These are phyloP conservation scores for Vanessa atalanta DNA, from an alignment of 1,140 invertebrate species.

Conservation along the genomic window DNA sequence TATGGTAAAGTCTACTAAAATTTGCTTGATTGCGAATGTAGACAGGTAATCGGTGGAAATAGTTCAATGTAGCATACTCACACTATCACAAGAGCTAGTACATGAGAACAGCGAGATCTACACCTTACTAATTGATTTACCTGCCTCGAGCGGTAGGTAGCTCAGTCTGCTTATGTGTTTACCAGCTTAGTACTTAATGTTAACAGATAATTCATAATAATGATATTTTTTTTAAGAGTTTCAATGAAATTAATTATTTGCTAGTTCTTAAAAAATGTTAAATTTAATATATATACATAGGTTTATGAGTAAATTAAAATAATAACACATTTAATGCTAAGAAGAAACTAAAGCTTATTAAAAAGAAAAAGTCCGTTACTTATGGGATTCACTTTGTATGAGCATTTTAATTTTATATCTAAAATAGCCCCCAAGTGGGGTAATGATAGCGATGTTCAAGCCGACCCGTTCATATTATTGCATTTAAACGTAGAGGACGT, in stretches of 20 bases:
- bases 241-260: neutral
- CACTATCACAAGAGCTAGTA: conserved; percentile 9
- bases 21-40: conserved; percentile 40
- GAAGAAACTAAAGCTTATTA: neutral
- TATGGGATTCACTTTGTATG: neutral
- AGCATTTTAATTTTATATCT: conserved; percentile 12
- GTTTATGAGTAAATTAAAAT: neutral
- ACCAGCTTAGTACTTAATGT: neutral
- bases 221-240: neutral
- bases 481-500: conserved; percentile 68
- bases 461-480: conserved; percentile 59
- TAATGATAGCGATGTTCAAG: conserved; percentile 39
- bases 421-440: conserved; percentile 25
- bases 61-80: conserved; percentile 23
- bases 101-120: conserved; percentile 25
- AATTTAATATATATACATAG: too few relatives aligned
- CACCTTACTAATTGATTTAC: conserved; percentile 31
- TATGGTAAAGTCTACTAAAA: conserved; percentile 42
- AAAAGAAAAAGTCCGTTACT: neutral
- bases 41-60: conserved; percentile 36
- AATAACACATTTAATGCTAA: too few relatives aligned
- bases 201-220: neutral
- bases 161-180: conserved; percentile 5
- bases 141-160: conserved; percentile 15
- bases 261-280: neutral